Evolutionary conservation across 1,140 invertebrate genomes (phyloP), one percentile per base, ranked within the genome.

Genomic region (Saxidomus purpurata): DNA sequence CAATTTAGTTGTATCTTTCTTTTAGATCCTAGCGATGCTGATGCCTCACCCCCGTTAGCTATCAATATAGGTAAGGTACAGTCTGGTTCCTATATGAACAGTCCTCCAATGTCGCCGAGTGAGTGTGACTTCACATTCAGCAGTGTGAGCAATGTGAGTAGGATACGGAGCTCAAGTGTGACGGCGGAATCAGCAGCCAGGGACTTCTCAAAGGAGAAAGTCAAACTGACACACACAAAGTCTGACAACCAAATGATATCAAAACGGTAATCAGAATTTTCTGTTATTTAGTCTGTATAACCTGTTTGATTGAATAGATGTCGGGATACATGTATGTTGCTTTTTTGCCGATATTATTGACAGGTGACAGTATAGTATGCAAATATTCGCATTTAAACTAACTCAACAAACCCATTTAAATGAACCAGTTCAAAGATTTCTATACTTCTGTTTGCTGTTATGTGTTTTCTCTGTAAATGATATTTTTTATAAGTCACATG

Each of bases 21-120:
- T 86, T 74, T 85, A 94, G 94, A 95, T 89, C 94, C 94, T 9
- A 90, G 77, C 87, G 94, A 95, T 81, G 91, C 76, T 36, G 94
- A 94, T 43, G 88, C 90, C 13, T 89, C 91, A 15, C 89, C 91
- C 22, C 71, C 88, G 0, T 36, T 89, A 13, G 87, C 82, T 43
- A 80, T 91, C 0, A 61, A 91, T 34, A 79, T 88, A 47, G 88
- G 89, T 9, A 85, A 92, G 22, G 40, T 63, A 43, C 76, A 81
- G 36, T 89, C 91, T 1, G 89, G 89, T 0, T 89, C 92, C 9
- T 93, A 92, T 67, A 81, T 90, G 3, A 61, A 91, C 40, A 95
- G 91, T 81, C 94, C 94, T 17, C 90, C 94, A 22, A 91, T 94
- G 55, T 90, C 93, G 4, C 91, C 92, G 2, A 69, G 90, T 0